Base-by-base conservation (phyloP, 2,797 vertebrate species). In the Pelobates cultripes region DNA sequence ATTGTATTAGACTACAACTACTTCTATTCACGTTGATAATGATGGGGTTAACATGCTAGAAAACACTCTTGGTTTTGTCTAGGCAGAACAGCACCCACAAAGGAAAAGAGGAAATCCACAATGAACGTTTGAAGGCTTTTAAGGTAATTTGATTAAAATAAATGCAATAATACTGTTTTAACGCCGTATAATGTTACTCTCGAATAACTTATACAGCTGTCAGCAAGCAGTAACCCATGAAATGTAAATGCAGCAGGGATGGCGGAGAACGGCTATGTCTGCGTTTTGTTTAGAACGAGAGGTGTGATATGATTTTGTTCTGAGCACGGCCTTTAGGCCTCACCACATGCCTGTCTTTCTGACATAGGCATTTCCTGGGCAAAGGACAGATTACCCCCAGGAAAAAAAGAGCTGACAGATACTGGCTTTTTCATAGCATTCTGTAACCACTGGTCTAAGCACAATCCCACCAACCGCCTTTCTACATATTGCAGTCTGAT, bases 281-380 rank as follows among this genome's bases (percentile, higher is more conserved):
- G 75, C 70, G 47, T 57, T 82, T 66, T 81, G 73, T 73, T 81
- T 77, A 77, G 75, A 64, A 77, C 70, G 76, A 12, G 70, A 77
- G 75, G 80, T 82, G 80, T 77, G 57, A 72, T 82, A 60, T 82
- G 80, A 77, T 82, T 82, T 82, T 51, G 47, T 75, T 77, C 74
- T 81, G 53, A 15, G 57, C 43, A 12, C 41, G 43, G 57, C 70
- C 79, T 17, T 42, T 15, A 73, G 74, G 80, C 28, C 43, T 10
- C 42, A 72, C 70, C 80, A 77, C 73, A 82, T 82, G 80, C 70
- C 80, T 72, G 60, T 41, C 43, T 76, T 73, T 82, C 74, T 72
- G 60, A 77, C 73, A 81, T 41, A 76, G 73, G 64, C 80, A 81
- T 47, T 44, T 76, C 15, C 55, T 66, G 74, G 80, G 74, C 60